phyloP scores from a whole-genome alignment of 2,113 vertebrate species.

The Alligator mississippiensis region DNA sequence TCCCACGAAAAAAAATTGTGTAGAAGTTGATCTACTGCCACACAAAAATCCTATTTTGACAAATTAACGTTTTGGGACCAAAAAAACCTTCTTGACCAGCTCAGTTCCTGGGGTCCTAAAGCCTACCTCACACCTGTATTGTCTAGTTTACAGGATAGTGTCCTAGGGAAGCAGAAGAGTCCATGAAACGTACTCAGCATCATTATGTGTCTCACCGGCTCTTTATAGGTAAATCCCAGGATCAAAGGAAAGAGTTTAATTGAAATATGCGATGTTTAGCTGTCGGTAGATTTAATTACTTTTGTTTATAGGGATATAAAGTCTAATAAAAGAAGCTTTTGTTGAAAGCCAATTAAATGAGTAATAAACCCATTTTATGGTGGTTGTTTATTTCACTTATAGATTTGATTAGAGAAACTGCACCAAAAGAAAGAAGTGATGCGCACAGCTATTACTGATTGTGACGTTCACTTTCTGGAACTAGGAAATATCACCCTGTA shows the following conservation, averaged over 20 bases:
- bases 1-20: too few species aligned
- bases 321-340: neutral
- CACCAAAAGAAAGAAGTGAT: neutral
- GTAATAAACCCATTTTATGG: neutral
- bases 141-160: neutral
- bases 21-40: too few species aligned
- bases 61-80: too few species aligned
- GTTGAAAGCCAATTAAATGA: neutral
- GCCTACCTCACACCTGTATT: neutral
- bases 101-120: too few species aligned
- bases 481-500: slow-evolving; percentile 6
- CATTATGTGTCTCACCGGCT: too few species aligned
- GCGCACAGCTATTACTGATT: neutral
- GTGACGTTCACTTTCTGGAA: slow-evolving; percentile 14
- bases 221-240: neutral
- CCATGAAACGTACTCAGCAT: neutral
- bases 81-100: too few species aligned
- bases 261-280: neutral
- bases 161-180: neutral
- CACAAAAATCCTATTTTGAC: too few species aligned
- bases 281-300: neutral
- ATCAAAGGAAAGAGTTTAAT: neutral
- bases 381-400: neutral
- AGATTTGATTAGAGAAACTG: slow-evolving; percentile 3
- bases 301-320: neutral